Conservation (phyloP, 2,888 invertebrate genomes). For the Limnephilus marmoratus region DNA sequence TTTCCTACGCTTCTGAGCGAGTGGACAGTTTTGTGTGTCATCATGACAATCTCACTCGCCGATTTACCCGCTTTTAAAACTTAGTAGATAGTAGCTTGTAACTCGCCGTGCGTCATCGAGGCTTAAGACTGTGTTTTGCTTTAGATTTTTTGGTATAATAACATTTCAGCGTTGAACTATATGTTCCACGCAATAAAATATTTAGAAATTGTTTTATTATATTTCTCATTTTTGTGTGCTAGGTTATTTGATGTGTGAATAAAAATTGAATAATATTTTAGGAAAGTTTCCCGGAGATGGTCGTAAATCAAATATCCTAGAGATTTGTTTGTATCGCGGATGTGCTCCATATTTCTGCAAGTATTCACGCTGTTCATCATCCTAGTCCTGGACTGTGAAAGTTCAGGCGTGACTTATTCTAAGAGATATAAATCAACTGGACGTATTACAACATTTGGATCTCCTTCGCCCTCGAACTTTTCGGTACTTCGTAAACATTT, state of each 20-base stretch:
- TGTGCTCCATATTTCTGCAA: conserved; percentile 51
- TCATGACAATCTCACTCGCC: too few species aligned
- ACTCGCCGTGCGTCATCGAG: too few species aligned
- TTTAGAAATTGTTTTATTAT: neutral
- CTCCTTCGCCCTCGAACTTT: conserved; percentile 10
- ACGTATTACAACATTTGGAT: conserved; percentile 45
- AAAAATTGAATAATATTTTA: conserved; percentile 57
- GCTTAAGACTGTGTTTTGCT: neutral
- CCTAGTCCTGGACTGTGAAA: conserved; percentile 48
- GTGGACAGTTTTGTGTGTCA: too few species aligned
- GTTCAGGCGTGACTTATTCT: conserved; percentile 62
- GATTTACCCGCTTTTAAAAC: too few species aligned
- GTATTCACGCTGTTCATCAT: conserved; percentile 45
- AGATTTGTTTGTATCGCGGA: conserved; percentile 53
- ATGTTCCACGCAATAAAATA: neutral
- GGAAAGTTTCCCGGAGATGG: conserved; percentile 48
- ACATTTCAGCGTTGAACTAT: neutral
- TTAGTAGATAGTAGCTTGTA: too few species aligned
- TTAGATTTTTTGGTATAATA: neutral
- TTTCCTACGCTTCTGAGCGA: too few species aligned
- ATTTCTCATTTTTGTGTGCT: neutral
- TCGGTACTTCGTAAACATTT: conserved; percentile 40
- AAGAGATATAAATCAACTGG: conserved; percentile 63
- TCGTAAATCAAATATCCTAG: conserved; percentile 56
- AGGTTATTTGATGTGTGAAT: conserved; percentile 54